phyloP scores from a whole-genome alignment of 1,140 invertebrate genomes.

The Brachionus koreanus region DNA sequence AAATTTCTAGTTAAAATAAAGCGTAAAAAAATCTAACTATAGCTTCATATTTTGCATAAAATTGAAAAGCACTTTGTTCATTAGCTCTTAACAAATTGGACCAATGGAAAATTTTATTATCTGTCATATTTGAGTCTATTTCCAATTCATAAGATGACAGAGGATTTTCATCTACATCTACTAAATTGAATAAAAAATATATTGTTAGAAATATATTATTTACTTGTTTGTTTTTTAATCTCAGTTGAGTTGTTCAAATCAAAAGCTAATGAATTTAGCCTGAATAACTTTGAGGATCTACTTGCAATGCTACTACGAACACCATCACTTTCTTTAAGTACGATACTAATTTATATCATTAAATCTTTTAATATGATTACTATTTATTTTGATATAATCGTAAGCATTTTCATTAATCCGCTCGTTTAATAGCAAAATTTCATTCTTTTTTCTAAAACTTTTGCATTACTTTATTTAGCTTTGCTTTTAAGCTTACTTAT shows the following conservation, averaged over 20 bases:
- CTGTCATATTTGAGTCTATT: background rate
- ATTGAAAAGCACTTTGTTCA: background rate
- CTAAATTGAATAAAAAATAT: background rate
- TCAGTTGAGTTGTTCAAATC: background rate
- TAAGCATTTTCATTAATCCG: slow-evolving; percentile 14
- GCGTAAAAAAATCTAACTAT: background rate
- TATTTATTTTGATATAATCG: background rate
- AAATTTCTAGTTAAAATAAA: background rate
- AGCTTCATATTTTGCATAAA: slow-evolving; percentile 12
- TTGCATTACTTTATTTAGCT: background rate
- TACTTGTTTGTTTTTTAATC: background rate
- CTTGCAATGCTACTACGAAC: background rate
- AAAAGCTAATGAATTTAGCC: background rate
- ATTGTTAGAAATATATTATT: background rate
- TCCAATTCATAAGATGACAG: background rate
- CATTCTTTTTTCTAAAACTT: background rate
- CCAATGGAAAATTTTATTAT: background rate
- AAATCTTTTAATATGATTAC: background rate
- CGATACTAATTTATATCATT: background rate
- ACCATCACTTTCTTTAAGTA: background rate
- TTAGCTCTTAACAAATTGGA: background rate
- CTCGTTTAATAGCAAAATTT: background rate
- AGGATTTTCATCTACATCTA: background rate
- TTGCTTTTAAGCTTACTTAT: background rate
- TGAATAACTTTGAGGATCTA: background rate